Conservation (phyloP, 2,113 vertebrate genomes). For the Catharus minimus region DNA sequence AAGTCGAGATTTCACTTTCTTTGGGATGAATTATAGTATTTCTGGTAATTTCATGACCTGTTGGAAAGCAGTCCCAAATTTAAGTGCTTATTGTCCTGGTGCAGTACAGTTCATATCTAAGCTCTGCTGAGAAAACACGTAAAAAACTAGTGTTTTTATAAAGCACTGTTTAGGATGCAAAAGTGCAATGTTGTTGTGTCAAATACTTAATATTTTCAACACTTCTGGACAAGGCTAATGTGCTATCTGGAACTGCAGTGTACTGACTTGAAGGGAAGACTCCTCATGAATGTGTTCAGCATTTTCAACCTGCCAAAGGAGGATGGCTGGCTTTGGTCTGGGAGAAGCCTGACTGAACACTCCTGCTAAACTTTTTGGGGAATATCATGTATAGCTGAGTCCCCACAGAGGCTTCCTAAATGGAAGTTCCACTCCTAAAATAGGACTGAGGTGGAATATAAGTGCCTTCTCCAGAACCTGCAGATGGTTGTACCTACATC, state of each 20-base stretch:
- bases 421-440: background rate
- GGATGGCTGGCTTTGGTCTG: background rate
- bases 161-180: background rate
- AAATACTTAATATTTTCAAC: background rate
- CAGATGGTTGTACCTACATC: background rate
- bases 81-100: background rate
- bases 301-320: background rate
- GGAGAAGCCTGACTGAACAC: background rate
- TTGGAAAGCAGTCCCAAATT: background rate
- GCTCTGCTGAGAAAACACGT: background rate
- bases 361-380: background rate
- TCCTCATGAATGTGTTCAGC: background rate
- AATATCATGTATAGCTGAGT: background rate
- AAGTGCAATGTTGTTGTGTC: accelerated
- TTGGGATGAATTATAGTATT: background rate
- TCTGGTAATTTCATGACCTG: background rate
- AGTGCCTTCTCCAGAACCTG: background rate
- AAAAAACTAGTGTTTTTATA: background rate
- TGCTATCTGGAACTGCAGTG: background rate
- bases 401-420: no score
- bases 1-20: background rate
- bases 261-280: background rate
- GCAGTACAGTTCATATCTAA: background rate
- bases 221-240: background rate
- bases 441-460: background rate